Base-by-base conservation (phyloP, 2,888 invertebrate species). In the Adelognathus sp. region DNA sequence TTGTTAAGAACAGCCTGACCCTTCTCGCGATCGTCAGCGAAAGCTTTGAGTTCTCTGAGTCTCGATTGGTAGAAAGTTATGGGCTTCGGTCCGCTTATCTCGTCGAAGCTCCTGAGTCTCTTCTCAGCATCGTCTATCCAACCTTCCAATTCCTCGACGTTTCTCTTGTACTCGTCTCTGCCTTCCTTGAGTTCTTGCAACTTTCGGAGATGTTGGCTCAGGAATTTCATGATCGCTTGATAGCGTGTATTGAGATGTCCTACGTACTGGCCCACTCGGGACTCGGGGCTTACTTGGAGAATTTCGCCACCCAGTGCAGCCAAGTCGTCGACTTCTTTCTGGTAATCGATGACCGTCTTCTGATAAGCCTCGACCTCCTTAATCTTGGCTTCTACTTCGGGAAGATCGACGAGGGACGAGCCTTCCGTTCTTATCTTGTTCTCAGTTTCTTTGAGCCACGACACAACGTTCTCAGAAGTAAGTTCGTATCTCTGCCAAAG, bases 401-500 rank as follows among this genome's bases (percentile, higher is more conserved):
- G 92, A 14, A 97, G 89, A 84, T 95, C 95, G 0, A 96, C 92
- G 85, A 96, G 94, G 80, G 94, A 94, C 3, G 95, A 94, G 6
- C 96, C 95, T 92, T 97, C 97, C 33, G 93, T 90, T 87, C 97
- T 93, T 0, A 96, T 94, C 88, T 93, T 94, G 74, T 94, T 95
- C 92, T 98, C 97, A 79, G 95, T 95, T 64, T 96, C 95, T 88
- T 96, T 96, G 18, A 98, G 88, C 96, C 96, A 97, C 6, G 94
- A 93, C 0, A 95, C 93, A 1, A 97, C 93, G 78, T 94, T 94
- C 85, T 97, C 97, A 66, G 96, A 95, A 18, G 95, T 92, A 6
- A 93, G 92, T 88, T 98, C 97, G 89, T 97, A 98, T 81, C 95
- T 94, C 84, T 95, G 94, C 96, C 97, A 97, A 7, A 96, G 92